Evolutionary conservation across 1,140 invertebrate species (phyloP), one percentile per base, ranked within the genome.

Genomic region (Drosophila eugracilis): DNA sequence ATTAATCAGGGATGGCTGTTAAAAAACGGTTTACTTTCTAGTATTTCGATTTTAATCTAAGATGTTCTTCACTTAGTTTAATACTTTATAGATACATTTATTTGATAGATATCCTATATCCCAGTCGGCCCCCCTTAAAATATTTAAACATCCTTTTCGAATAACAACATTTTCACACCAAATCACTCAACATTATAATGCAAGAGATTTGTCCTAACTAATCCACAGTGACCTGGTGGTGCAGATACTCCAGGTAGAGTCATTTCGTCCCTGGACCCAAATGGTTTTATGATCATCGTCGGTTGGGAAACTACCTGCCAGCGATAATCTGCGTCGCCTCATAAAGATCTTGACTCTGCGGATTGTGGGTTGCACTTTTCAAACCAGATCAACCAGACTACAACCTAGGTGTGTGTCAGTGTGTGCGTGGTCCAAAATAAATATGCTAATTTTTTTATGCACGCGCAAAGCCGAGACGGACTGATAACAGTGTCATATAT

Each of bases 271-370:
- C 17, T n/a, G n/a, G 17, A 7, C 7, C 17, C 14, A 67, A 67
- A 67, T 67, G 45, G 21, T 21, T 67, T 67, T 67, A 66, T 21
- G n/a, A 42, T 37, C 47, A 32, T 41, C 30, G 19, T 53, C 21
- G 28, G 34, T 21, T 48, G 14, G 26, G 10, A 17, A 32, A 47
- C 59, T 57, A 58, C 57, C 70, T 45, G 59, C 34, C 47, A 57
- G 52, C 48, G 65, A 65, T 76, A 71, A 79, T 49, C 53, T 54
- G 37, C 39, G 42, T 32, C 28, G 39, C 30, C 60, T 63, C 80
- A 84, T 84, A 85, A 86, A 86, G 65, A 76, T 84, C 60, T 85
- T 86, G 80, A 84, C 80, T 84, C 55, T 66, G 37, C 24, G 30
- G 15, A 60, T 58, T 55, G 74, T 62, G 30, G 19, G 75, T 63